phyloP scores from a whole-genome alignment of 2,888 invertebrate species.

The Phanerotoma sp. region DNA sequence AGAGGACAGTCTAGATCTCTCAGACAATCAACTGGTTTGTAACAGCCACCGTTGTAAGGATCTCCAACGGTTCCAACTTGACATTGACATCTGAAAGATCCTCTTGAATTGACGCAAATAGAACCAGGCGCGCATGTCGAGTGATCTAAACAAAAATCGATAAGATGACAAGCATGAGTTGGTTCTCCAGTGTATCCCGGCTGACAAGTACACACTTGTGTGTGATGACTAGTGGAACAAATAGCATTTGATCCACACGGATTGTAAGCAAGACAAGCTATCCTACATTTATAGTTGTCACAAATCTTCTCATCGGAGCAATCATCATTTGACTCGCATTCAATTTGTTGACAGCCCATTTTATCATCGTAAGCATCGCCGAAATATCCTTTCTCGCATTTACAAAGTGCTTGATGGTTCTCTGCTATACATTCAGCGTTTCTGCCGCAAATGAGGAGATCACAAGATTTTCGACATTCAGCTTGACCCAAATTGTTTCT shows the following conservation, averaged over 20 bases:
- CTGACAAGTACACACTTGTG: conserved; percentile 78
- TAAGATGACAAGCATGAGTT: conserved; percentile 67
- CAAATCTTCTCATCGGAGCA: conserved; percentile 84
- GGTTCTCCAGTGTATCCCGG: conserved; percentile 86
- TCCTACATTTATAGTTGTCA: conserved; percentile 80
- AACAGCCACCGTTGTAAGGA: conserved; percentile 81
- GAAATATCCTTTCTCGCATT: conserved; percentile 76
- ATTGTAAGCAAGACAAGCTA: conserved; percentile 80
- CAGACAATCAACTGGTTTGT: conserved; percentile 78
- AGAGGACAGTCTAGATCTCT: conserved; percentile 78
- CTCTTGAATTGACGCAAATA: conserved; percentile 76
- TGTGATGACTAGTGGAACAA: conserved; percentile 81
- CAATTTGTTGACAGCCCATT: conserved; percentile 77
- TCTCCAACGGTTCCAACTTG: conserved; percentile 80
- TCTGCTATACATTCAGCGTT: conserved; percentile 78
- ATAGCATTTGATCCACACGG: conserved; percentile 83
- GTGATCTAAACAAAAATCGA: conserved; percentile 73
- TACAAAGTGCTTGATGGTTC: conserved; percentile 74
- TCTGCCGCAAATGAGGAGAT: conserved; percentile 74
- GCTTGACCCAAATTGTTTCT: conserved; percentile 71
- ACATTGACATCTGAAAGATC: conserved; percentile 79
- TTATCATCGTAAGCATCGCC: conserved; percentile 74
- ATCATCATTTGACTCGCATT: conserved; percentile 71
- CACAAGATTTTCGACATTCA: conserved; percentile 76
- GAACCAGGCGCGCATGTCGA: conserved; percentile 81